These are phyloP conservation scores for Clivina fossor DNA, from an alignment of 2,888 invertebrate species.

Conservation along the genomic window DNA sequence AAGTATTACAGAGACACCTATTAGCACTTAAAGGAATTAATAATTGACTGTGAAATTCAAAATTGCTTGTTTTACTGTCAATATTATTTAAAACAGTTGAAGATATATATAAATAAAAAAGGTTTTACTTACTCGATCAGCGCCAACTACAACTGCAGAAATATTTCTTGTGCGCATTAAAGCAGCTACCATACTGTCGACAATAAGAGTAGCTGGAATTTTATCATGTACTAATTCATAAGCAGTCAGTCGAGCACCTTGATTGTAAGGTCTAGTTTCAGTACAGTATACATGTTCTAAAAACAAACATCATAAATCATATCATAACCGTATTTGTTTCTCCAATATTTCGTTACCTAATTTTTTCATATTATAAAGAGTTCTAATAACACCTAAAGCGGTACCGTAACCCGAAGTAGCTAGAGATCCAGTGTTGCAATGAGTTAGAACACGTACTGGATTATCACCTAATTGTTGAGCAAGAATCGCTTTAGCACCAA, in stretches of 20 bases:
- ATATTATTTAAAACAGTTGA: too few species aligned
- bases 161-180: slow-evolving; percentile 83
- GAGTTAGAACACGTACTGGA: slow-evolving; percentile 79
- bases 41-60: too few species aligned
- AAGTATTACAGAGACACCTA: too few species aligned
- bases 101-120: too few species aligned
- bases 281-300: slow-evolving; percentile 89
- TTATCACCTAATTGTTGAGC: slow-evolving; percentile 59
- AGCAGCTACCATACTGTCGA: slow-evolving; percentile 94
- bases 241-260: slow-evolving; percentile 93
- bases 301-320: slow-evolving; percentile 7
- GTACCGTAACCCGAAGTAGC: slow-evolving; percentile 98
- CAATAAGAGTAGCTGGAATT: slow-evolving; percentile 89
- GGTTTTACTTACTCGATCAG: slow-evolving; percentile 77
- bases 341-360: slow-evolving; percentile 60
- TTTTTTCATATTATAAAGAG: slow-evolving; percentile 69
- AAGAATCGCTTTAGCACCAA: slow-evolving; percentile 80
- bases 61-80: too few species aligned
- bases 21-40: too few species aligned
- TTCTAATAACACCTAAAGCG: slow-evolving; percentile 92
- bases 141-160: slow-evolving; percentile 94
- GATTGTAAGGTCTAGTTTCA: slow-evolving; percentile 98
- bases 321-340: neutral
- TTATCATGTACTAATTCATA: slow-evolving; percentile 91
- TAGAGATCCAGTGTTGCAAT: slow-evolving; percentile 97